Percentiles rank a stretch among this genome's conserved stretches.
phyloP scores from a whole-genome alignment of 2,113 vertebrate genomes.

The Forbesichthys agassizii region DNA sequence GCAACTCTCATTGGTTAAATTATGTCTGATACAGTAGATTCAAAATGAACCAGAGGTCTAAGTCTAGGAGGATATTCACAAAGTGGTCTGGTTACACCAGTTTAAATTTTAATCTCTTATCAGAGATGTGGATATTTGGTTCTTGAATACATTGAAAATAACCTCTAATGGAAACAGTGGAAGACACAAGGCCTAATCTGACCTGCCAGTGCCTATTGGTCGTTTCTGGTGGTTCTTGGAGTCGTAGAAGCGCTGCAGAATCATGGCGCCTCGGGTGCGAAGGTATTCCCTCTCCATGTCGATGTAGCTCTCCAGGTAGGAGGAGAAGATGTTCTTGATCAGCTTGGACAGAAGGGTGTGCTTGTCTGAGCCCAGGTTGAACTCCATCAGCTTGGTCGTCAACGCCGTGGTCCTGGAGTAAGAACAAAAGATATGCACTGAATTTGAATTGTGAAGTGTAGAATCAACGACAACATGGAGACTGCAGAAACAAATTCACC shows the following conservation, averaged over 20 bases:
- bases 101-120: too few relatives aligned
- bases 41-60: too few relatives aligned
- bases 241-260: constrained; percentile 96
- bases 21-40: too few relatives aligned
- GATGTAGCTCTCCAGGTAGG: constrained; percentile 98
- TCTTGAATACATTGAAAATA: not conserved
- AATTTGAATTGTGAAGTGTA: not conserved
- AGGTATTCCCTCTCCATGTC: constrained; percentile 95
- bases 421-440: not conserved
- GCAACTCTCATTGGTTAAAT: too few relatives aligned
- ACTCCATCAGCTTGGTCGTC: constrained; percentile 94
- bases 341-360: constrained; percentile 98
- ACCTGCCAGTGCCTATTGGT: constrained; percentile 92
- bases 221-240: constrained; percentile 99
- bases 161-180: not conserved
- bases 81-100: too few relatives aligned
- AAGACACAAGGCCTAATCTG: constrained; percentile 39
- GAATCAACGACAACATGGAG: not conserved
- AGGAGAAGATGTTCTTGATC: constrained; percentile 97
- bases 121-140: too few relatives aligned
- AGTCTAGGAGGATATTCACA: too few relatives aligned
- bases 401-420: constrained; percentile 86
- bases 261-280: constrained; percentile 89
- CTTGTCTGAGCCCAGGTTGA: constrained; percentile 98
- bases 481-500: constrained; percentile 70